These are phyloP conservation scores for Smittia aterrima DNA, from an alignment of 2,888 invertebrate species.

Conservation along the genomic window DNA sequence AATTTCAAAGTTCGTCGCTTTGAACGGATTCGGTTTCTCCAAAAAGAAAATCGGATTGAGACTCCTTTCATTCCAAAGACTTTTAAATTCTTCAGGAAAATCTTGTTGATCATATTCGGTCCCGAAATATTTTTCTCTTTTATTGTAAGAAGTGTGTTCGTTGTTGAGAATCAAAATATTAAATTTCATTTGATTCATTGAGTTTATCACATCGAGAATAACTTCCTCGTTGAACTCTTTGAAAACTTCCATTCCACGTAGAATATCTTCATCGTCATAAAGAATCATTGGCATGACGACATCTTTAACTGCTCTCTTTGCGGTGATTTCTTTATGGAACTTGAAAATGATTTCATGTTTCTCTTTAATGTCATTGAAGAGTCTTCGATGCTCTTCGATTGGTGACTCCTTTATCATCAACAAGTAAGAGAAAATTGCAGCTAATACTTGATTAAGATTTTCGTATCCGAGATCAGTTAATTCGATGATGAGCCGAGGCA, in stretches of 20 bases:
- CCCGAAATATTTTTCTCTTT: conserved; percentile 78
- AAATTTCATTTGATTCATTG: neutral
- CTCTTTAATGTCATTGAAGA: conserved; percentile 67
- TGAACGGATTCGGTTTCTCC: conserved; percentile 70
- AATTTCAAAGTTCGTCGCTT: conserved; percentile 66
- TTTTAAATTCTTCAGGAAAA: conserved; percentile 63
- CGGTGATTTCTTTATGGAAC: conserved; percentile 67
- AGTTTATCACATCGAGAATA: neutral
- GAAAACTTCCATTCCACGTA: conserved; percentile 70
- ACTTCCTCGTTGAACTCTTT: conserved; percentile 66
- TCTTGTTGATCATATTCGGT: conserved; percentile 66
- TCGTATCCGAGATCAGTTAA: conserved; percentile 76
- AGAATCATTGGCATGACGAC: conserved; percentile 76
- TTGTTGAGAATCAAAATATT: conserved; percentile 46
- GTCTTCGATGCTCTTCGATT: conserved; percentile 61
- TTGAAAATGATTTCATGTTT: conserved; percentile 74
- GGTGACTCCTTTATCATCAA: conserved; percentile 67
- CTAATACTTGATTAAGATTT: conserved; percentile 72
- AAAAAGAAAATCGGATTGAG: conserved; percentile 63
- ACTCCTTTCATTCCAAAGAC: conserved; percentile 62
- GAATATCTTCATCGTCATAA: conserved; percentile 73
- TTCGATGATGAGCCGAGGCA: conserved; percentile 69
- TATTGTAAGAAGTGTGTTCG: conserved; percentile 56
- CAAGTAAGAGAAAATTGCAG: conserved; percentile 76
- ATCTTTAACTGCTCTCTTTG: conserved; percentile 74